Conservation (phyloP, 2,797 vertebrate species). For the Taeniopygia guttata region DNA sequence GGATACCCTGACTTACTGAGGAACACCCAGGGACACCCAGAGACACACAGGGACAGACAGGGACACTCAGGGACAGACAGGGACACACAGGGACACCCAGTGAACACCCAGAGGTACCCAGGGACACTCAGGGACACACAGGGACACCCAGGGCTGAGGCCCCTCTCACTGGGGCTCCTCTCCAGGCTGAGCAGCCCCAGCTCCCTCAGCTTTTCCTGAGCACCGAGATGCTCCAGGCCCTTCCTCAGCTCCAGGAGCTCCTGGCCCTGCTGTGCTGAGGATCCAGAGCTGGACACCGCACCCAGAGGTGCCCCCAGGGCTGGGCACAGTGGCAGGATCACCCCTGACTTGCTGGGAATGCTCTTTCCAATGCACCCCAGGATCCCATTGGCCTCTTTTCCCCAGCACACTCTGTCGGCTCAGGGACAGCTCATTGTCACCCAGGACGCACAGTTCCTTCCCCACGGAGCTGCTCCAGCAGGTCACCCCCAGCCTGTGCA, state of each 20-base stretch:
- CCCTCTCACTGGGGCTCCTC: not conserved
- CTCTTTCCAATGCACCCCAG: not conserved
- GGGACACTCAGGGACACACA: too few species aligned
- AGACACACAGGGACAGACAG: fast-evolving
- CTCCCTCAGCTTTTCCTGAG: not conserved
- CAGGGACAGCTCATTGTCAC: not conserved
- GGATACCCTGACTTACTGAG: too few species aligned
- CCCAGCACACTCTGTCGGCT: not conserved
- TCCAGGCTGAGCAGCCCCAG: not conserved
- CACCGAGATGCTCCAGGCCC: not conserved
- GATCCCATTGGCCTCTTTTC: not conserved
- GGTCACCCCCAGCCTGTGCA: not conserved
- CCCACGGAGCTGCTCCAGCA: not conserved
- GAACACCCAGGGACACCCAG: not conserved
- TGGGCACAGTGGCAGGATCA: not conserved
- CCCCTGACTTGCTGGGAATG: not conserved
- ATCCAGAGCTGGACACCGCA: too few species aligned
- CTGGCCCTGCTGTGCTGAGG: not conserved
- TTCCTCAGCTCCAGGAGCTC: not conserved
- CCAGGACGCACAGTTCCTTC: not conserved
- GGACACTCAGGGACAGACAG: too few species aligned
- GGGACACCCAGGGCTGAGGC: not conserved
- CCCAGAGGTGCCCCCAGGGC: not conserved
- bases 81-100: fast-evolving
- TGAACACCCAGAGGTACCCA: not conserved